A percentile compares a stretch with the other conserved stretches of the same genome.
These are phyloP conservation scores for Agelas oroides DNA, from an alignment of 37 sponge, comb jelly and placozoan species.

Conservation along the genomic window DNA sequence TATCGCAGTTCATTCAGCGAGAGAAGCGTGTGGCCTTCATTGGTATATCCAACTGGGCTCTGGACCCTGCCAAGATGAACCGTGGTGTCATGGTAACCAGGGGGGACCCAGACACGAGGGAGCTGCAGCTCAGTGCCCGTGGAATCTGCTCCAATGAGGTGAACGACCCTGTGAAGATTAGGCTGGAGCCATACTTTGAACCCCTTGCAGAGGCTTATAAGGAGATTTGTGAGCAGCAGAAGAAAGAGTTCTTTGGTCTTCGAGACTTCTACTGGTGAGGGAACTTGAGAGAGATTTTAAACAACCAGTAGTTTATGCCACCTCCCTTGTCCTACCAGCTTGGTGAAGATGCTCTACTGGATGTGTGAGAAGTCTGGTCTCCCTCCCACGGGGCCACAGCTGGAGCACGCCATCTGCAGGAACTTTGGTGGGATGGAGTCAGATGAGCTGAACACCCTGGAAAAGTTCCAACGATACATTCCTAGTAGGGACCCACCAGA, in stretches of 20 bases:
- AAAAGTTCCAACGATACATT: conserved; percentile 25
- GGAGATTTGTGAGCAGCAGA: conserved; percentile 45
- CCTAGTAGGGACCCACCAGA: conserved; percentile 1
- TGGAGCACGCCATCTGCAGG: conserved; percentile 86
- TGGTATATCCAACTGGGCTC: conserved; percentile 99
- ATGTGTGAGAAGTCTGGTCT: conserved; percentile 56
- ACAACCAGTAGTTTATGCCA: too few relatives aligned
- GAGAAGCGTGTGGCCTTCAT: conserved; percentile 89
- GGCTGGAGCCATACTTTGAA: conserved; percentile 50
- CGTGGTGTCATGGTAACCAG: conserved; percentile 93
- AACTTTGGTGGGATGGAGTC: conserved; percentile 90
- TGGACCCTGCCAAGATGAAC: conserved; percentile 99
- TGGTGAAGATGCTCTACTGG: conserved; percentile 94
- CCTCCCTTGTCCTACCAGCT: conserved; percentile 50
- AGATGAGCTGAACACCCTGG: conserved; percentile 22
- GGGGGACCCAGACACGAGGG: conserved; percentile 77
- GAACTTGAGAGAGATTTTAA: background rate
- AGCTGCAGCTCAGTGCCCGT: conserved; percentile 80
- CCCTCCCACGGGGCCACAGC: conserved; percentile 52
- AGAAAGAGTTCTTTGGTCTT: conserved; percentile 91
- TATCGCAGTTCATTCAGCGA: conserved; percentile 46
- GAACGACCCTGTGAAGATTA: conserved; percentile 44
- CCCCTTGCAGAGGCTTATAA: conserved; percentile 77
- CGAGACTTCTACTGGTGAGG: conserved; percentile 93
- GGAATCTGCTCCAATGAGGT: conserved; percentile 75